Percentiles rank a stretch among this genome's conserved stretches.
phyloP scores from a whole-genome alignment of 2,797 vertebrate species.

The Oceanodroma leucorhoa region DNA sequence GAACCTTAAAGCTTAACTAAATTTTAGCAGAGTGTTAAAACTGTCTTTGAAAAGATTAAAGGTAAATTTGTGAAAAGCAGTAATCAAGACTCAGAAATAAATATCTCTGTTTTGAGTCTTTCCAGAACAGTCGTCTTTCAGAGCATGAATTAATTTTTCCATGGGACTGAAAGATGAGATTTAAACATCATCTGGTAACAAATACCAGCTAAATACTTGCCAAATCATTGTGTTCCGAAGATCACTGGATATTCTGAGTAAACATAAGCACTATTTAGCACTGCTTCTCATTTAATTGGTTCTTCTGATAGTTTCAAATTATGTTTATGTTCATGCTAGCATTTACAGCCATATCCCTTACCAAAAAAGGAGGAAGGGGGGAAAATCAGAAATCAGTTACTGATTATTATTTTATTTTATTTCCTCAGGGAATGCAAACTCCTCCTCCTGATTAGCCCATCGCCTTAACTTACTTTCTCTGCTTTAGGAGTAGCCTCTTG shows the following conservation, averaged over 20 bases:
- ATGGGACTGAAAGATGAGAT: not conserved
- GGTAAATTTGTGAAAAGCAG: not conserved
- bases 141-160: not conserved
- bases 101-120: not conserved
- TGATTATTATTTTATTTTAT: not conserved
- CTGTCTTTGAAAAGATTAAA: not conserved
- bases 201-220: not conserved
- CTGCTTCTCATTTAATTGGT: constrained; percentile 9
- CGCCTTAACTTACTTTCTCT: not conserved
- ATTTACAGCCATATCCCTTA: not conserved
- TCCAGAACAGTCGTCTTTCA: not conserved
- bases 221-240: constrained; percentile 27
- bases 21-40: not conserved
- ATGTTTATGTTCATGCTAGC: not conserved
- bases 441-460: constrained; percentile 26
- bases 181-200: not conserved
- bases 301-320: constrained; percentile 5
- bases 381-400: not conserved
- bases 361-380: not conserved
- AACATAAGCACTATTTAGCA: not conserved
- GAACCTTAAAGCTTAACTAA: not conserved
- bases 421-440: constrained; percentile 10
- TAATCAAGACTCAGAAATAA: not conserved
- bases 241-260: constrained; percentile 18
- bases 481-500: not conserved